Evolutionary conservation across 2,888 invertebrate genomes (phyloP).

Genomic region (Camptogramma bilineatum): DNA sequence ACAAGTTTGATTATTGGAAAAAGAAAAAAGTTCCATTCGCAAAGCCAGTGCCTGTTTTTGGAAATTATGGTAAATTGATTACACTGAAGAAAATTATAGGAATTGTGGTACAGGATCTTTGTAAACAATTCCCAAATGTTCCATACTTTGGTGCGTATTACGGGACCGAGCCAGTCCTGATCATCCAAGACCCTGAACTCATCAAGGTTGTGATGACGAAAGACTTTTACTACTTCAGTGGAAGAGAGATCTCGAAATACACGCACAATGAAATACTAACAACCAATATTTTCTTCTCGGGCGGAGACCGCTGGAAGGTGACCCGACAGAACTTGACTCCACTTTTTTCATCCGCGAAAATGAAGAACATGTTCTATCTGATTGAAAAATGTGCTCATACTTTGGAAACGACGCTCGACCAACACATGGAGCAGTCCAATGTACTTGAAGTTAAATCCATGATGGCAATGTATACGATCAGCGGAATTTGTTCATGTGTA

Average conservation of each 20-base stretch:
- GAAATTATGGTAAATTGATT: constrained; percentile 62
- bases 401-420: constrained; percentile 57
- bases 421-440: constrained; percentile 41
- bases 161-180: constrained; percentile 66
- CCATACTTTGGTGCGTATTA: constrained; percentile 66
- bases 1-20: constrained; percentile 61
- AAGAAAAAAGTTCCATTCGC: constrained; percentile 55
- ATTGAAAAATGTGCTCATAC: constrained; percentile 55
- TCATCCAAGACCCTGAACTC: constrained; percentile 63
- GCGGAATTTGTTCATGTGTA: constrained; percentile 61
- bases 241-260: constrained; percentile 60
- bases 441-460: constrained; percentile 52
- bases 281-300: constrained; percentile 57
- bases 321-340: constrained; percentile 67
- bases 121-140: constrained; percentile 55
- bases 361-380: constrained; percentile 72
- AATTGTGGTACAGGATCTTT: constrained; percentile 53
- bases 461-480: constrained; percentile 64
- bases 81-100: constrained; percentile 52
- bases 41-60: constrained; percentile 59
- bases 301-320: constrained; percentile 69
- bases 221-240: constrained; percentile 68
- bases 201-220: constrained; percentile 63
- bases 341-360: constrained; percentile 66
- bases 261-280: constrained; percentile 55